phyloP scores from a whole-genome alignment of 1,140 invertebrate species.

The Muscidifurax raptorellus region DNA sequence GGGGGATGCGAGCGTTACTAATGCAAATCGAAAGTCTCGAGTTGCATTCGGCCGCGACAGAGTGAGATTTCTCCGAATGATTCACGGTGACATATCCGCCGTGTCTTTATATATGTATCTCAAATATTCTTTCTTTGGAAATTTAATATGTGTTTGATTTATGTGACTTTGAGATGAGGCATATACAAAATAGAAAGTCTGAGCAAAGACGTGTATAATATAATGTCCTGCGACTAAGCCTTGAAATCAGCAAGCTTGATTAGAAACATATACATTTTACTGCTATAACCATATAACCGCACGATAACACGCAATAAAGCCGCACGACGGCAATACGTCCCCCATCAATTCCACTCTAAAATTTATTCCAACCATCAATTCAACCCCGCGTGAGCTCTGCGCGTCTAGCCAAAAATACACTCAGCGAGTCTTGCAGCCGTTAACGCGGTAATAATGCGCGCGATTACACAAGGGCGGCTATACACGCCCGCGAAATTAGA shows the following conservation, averaged over 20 bases:
- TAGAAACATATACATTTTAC: not conserved
- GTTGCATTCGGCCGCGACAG: constrained; percentile 32
- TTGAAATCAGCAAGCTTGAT: not conserved
- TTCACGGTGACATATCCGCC: constrained; percentile 33
- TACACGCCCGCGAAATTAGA: not conserved
- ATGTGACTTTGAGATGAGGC: not conserved
- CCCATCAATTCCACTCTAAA: constrained; percentile 2
- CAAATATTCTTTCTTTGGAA: constrained; percentile 15
- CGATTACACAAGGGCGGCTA: constrained; percentile 13
- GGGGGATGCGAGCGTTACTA: constrained; percentile 39
- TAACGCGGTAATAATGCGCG: constrained; percentile 15
- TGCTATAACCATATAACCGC: not conserved
- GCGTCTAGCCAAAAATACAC: not conserved
- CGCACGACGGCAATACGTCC: not conserved
- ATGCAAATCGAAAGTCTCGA: constrained; percentile 50
- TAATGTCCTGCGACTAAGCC: not conserved
- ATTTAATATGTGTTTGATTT: constrained; percentile 17
- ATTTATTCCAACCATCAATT: constrained; percentile 2
- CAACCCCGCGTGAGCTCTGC: not conserved
- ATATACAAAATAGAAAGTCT: too few species aligned
- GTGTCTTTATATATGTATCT: not conserved
- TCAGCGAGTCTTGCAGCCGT: not conserved
- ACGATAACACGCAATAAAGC: not conserved
- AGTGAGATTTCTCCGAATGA: constrained; percentile 56
- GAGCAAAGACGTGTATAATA: too few species aligned